A percentile compares a stretch with the other conserved stretches of the same genome.
Conservation (phyloP, 2,888 invertebrate genomes). For the Drosophila antonietae region DNA sequence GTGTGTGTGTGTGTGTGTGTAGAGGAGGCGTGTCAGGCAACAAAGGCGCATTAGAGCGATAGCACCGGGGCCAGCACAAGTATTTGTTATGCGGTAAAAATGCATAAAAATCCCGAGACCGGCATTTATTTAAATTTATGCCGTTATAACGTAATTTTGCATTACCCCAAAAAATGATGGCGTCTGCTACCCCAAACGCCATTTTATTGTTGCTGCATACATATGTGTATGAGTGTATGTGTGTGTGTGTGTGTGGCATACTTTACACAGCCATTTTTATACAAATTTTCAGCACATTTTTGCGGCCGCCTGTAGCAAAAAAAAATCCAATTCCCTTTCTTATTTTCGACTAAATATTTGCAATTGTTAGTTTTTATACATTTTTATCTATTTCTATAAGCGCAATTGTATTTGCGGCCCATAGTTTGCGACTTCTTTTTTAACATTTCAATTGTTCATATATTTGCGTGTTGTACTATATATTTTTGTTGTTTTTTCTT, state of each 20-base stretch:
- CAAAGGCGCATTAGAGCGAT: slow-evolving; percentile 73
- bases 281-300: slow-evolving; percentile 57
- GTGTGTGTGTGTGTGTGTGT: slow-evolving; percentile 9
- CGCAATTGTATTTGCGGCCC: slow-evolving; percentile 46
- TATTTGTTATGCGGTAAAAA: slow-evolving; percentile 84
- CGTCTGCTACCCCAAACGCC: slow-evolving; percentile 56
- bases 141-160: slow-evolving; percentile 84
- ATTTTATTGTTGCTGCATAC: slow-evolving; percentile 65
- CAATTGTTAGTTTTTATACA: slow-evolving; percentile 64
- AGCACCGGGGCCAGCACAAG: slow-evolving; percentile 64
- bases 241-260: slow-evolving; percentile 51
- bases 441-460: slow-evolving; percentile 70
- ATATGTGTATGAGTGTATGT: slow-evolving; percentile 16
- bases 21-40: slow-evolving; percentile 54
- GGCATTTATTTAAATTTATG: slow-evolving; percentile 85
- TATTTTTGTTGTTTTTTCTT: background rate
- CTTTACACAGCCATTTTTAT: slow-evolving; percentile 70
- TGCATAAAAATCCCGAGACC: slow-evolving; percentile 84
- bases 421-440: slow-evolving; percentile 35
- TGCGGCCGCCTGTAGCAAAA: slow-evolving; percentile 56
- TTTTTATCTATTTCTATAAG: slow-evolving; percentile 54
- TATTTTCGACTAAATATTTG: slow-evolving; percentile 74
- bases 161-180: slow-evolving; percentile 78
- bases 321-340: slow-evolving; percentile 56
- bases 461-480: slow-evolving; percentile 21